phyloP scores from a whole-genome alignment of 2,888 invertebrate genomes.

The Keiferia lycopersicella region DNA sequence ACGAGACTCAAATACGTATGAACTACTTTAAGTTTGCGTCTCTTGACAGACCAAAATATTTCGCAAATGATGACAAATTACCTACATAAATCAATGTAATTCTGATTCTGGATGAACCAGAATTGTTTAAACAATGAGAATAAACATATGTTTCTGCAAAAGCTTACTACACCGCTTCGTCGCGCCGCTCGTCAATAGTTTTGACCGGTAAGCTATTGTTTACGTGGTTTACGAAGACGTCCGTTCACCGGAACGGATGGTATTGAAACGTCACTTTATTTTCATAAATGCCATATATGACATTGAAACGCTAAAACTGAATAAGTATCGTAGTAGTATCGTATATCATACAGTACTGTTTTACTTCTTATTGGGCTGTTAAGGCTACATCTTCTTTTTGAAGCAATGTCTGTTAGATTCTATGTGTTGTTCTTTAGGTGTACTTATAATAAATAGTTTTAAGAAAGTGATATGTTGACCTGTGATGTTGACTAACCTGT shows the following conservation, averaged over 20 bases:
- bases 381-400: too few species aligned
- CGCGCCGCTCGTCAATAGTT: slow-evolving; percentile 40
- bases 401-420: too few species aligned
- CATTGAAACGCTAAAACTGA: slow-evolving; percentile 30
- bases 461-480: slow-evolving; percentile 40
- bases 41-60: neutral
- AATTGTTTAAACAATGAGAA: neutral
- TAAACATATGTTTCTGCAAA: neutral
- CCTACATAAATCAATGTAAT: too few species aligned
- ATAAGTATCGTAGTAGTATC: too few species aligned
- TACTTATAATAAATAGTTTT: too few species aligned
- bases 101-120: too few species aligned
- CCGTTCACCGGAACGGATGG: slow-evolving; percentile 62
- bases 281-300: slow-evolving; percentile 39
- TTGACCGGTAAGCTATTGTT: slow-evolving; percentile 43
- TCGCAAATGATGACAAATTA: too few species aligned
- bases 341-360: too few species aligned
- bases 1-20: neutral
- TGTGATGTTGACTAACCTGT: slow-evolving; percentile 59
- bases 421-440: too few species aligned
- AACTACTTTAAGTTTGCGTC: neutral
- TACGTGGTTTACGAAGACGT: slow-evolving; percentile 49
- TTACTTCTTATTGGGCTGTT: too few species aligned
- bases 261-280: slow-evolving; percentile 58
- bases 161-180: neutral